phyloP scores from a whole-genome alignment of 2,888 invertebrate species.

The Omphaloscelis lunosa region DNA sequence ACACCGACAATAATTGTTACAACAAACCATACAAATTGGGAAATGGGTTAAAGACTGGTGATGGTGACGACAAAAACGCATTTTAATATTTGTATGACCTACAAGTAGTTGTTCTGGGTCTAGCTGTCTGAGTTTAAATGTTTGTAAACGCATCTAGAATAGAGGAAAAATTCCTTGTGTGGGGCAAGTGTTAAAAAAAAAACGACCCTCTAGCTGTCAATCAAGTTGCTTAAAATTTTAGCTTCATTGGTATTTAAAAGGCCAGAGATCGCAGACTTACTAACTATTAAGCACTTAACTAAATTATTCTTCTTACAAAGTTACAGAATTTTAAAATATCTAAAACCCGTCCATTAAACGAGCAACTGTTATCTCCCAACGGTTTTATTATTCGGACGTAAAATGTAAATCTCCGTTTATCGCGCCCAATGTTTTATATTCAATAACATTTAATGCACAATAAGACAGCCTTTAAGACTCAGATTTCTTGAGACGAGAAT shows the following conservation, averaged over 20 bases:
- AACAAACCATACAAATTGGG: no score
- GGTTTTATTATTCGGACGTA: constrained; percentile 45
- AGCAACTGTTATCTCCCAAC: constrained; percentile 32
- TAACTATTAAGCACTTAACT: neutral
- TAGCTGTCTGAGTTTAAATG: no score
- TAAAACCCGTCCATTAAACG: constrained; percentile 27
- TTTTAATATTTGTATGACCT: no score
- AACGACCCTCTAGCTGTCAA: neutral
- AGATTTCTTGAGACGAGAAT: neutral
- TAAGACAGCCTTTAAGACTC: constrained; percentile 16
- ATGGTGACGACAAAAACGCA: no score
- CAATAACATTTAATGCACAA: constrained; percentile 23
- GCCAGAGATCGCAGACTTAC: neutral
- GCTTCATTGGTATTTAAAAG: neutral
- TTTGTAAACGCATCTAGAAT: no score
- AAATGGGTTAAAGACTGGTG: no score
- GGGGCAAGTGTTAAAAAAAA: no score
- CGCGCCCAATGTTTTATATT: constrained; percentile 36
- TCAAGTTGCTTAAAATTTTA: neutral
- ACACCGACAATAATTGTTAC: no score
- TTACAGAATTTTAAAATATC: neutral
- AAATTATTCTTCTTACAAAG: neutral
- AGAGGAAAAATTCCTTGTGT: no score
- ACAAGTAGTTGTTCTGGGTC: no score
- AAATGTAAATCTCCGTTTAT: constrained; percentile 48